These are phyloP conservation scores for Diphyllodes magnificus DNA, from an alignment of 2,113 vertebrate species.

Conservation along the genomic window DNA sequence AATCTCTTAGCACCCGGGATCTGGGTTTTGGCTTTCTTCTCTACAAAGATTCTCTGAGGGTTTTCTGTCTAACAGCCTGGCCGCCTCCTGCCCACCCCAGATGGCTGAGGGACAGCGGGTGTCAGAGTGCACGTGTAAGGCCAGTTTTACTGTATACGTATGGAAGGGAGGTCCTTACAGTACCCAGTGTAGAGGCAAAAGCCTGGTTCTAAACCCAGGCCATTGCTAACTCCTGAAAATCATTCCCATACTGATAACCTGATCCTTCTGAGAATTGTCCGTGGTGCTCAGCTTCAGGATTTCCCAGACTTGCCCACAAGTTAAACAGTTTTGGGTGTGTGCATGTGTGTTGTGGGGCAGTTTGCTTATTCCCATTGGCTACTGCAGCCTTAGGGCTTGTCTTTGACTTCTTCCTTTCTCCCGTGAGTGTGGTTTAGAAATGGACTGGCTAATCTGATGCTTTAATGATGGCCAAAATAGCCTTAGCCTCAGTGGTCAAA, in stretches of 20 bases:
- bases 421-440: background rate
- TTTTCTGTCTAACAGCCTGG: background rate
- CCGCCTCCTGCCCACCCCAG: rapidly evolving
- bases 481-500: background rate
- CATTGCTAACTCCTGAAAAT: background rate
- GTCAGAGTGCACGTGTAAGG: background rate
- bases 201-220: background rate
- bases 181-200: background rate
- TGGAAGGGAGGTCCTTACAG: background rate
- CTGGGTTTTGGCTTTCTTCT: background rate
- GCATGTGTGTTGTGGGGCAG: background rate
- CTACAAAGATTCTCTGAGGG: background rate
- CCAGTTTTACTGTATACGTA: rapidly evolving
- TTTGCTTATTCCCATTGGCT: background rate
- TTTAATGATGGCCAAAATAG: background rate
- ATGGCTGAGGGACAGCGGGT: rapidly evolving
- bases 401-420: background rate
- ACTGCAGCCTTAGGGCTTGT: background rate
- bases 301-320: background rate
- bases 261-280: background rate
- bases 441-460: background rate
- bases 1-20: background rate
- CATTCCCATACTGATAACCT: background rate
- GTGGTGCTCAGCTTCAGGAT: background rate
- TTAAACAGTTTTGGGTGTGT: background rate